phyloP scores from a whole-genome alignment of 2,113 vertebrate genomes.

The Pagrus major region DNA sequence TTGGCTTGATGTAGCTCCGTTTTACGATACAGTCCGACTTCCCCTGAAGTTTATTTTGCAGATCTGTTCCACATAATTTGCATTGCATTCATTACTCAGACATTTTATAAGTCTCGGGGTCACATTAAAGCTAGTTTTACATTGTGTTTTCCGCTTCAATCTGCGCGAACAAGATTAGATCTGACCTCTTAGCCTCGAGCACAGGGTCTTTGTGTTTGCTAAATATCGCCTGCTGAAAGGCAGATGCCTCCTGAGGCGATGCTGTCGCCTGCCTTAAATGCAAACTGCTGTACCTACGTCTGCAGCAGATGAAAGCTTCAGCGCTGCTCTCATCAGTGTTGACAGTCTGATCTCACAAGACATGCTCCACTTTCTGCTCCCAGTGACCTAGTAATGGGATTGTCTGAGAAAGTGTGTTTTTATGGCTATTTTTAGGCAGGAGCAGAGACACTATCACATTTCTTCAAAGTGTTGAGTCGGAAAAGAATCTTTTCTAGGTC shows the following conservation, averaged over 20 bases:
- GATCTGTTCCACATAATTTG: constrained; percentile 17
- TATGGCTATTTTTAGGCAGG: constrained; percentile 69
- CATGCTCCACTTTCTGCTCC: constrained; percentile 70
- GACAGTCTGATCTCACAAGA: constrained; percentile 67
- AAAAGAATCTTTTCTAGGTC: constrained; percentile 51
- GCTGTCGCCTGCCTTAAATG: constrained; percentile 28
- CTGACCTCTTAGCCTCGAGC: constrained; percentile 7
- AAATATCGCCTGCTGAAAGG: background rate
- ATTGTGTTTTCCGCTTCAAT: background rate
- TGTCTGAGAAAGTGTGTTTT: constrained; percentile 60
- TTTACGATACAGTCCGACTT: constrained; percentile 37
- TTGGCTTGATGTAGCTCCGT: constrained; percentile 30
- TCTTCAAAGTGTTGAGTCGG: constrained; percentile 33
- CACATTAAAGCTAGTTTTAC: constrained; percentile 4
- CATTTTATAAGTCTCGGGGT: constrained; percentile 22
- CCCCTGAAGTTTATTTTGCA: constrained; percentile 4
- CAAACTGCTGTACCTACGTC: constrained; percentile 29
- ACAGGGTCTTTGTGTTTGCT: constrained; percentile 24
- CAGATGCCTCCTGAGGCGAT: constrained; percentile 27
- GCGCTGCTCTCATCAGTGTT: constrained; percentile 41
- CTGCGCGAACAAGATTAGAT: constrained; percentile 1
- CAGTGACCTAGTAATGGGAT: constrained; percentile 66
- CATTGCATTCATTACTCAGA: constrained; percentile 1
- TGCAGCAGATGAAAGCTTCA: constrained; percentile 46
- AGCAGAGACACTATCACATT: constrained; percentile 37